These are phyloP conservation scores for Crotalus tigris DNA, from an alignment of 2,113 vertebrate species.

Conservation along the genomic window DNA sequence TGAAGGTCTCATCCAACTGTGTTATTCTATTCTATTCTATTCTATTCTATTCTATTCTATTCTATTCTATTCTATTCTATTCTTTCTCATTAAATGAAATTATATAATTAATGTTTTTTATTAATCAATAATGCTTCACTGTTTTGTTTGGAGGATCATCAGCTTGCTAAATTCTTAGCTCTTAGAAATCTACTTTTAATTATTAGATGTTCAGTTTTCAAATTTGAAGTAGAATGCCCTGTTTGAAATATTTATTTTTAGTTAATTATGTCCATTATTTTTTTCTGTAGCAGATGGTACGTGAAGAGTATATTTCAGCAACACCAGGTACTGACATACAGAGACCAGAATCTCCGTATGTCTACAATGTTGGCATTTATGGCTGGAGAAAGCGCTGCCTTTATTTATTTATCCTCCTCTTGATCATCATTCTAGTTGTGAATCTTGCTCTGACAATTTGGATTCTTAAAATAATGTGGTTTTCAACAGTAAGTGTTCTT, in stretches of 20 bases:
- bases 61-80: no score
- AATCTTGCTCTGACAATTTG: constrained; percentile 94
- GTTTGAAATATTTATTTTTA: not conserved
- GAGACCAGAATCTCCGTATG: constrained; percentile 71
- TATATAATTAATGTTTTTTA: not conserved
- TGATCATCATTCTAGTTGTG: constrained; percentile 88
- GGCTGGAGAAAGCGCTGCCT: constrained; percentile 99
- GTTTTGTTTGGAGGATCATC: not conserved
- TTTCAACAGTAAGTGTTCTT: constrained; percentile 83
- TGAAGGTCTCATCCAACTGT: no score
- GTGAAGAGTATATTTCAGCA: constrained; percentile 85
- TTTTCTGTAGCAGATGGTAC: constrained; percentile 82
- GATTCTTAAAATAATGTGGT: constrained; percentile 98
- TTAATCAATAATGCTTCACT: not conserved
- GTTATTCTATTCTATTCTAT: no score
- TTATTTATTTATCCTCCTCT: constrained; percentile 90
- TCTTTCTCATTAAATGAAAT: not conserved
- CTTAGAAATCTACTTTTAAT: not conserved
- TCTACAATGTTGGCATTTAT: constrained; percentile 95
- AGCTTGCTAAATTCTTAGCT: not conserved
- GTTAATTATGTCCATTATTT: not conserved
- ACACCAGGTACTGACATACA: constrained; percentile 77
- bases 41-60: no score
- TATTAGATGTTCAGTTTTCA: not conserved
- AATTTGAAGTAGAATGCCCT: not conserved